These are phyloP conservation scores for human (Homo sapiens) DNA, from an alignment of 2,113 vertebrate species.

Conservation along the genomic window GRCh38 chr11:63838501-63839000, in stretches of 20 bases:
- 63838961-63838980: constrained; percentile 22
- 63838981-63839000: constrained; percentile 65
- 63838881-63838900: background rate
- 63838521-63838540: constrained; percentile 23
- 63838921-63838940: constrained; percentile 76
- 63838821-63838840: background rate
- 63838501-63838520: background rate
- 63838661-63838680: constrained; percentile 28
- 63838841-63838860: constrained; percentile 33
- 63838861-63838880: constrained; percentile 44
- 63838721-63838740: constrained; percentile 77
- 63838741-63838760: background rate
- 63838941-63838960: constrained; percentile 1
- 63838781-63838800: background rate
- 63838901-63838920: constrained; percentile 54
- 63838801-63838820: constrained; percentile 82
- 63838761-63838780: constrained; percentile 55
- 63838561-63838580: background rate
- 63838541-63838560: background rate
- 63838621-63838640: constrained; percentile 44
- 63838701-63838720: background rate
- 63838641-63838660: constrained; percentile 69
- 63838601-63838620: background rate
- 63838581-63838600: background rate
- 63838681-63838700: background rate